A percentile compares a stretch with the other conserved stretches of the same genome.
These are phyloP conservation scores for Todiramphus chloris DNA, from an alignment of 2,113 vertebrate species.

Conservation along the genomic window DNA sequence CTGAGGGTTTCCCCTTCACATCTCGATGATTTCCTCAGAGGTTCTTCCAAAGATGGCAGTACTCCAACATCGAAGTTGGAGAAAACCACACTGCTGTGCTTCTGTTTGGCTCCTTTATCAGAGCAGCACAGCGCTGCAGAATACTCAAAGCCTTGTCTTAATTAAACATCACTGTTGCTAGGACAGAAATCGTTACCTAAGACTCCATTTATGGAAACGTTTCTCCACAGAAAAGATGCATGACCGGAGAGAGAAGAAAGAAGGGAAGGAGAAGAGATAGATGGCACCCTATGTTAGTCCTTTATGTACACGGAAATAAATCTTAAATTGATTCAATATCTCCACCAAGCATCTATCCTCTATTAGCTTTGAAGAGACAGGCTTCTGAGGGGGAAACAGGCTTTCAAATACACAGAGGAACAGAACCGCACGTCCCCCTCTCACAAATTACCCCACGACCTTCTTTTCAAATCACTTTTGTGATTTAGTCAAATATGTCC, in stretches of 20 bases:
- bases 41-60: neutral
- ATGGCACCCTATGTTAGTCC: fast-evolving
- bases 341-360: neutral
- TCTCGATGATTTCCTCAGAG: slow-evolving; percentile 4
- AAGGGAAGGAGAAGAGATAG: neutral
- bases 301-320: neutral
- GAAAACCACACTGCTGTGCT: neutral
- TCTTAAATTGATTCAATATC: neutral
- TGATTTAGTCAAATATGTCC: neutral
- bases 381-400: neutral
- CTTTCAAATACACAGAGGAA: neutral
- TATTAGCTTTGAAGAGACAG: neutral
- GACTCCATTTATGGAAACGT: neutral
- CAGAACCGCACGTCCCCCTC: neutral
- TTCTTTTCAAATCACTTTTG: neutral
- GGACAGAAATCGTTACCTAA: neutral
- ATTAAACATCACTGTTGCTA: neutral
- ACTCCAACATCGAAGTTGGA: neutral
- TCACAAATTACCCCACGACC: neutral
- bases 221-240: neutral
- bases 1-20: neutral
- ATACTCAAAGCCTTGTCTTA: neutral
- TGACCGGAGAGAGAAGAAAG: neutral
- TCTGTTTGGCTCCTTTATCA: neutral
- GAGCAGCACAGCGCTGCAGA: neutral